A percentile compares a stretch with the other conserved stretches of the same genome.
Conservation (phyloP, 2,113 vertebrate species). For the Orientallactaga bullata region DNA sequence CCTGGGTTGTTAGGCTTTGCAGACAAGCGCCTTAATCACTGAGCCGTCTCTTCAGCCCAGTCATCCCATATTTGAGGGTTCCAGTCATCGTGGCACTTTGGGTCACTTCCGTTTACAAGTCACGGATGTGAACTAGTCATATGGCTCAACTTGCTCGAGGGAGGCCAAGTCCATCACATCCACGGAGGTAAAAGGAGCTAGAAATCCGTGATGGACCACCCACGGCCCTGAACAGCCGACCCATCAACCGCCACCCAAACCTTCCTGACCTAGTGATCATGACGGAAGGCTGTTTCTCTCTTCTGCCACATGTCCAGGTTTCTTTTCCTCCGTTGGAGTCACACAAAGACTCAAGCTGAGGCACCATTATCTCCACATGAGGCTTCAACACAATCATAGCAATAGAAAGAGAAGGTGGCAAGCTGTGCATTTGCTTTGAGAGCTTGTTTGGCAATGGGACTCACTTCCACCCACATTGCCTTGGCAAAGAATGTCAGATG, state of each 20-base stretch:
- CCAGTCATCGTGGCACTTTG: background rate
- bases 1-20: no score
- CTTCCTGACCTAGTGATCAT: background rate
- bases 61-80: background rate
- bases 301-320: background rate
- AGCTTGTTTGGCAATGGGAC: constrained; percentile 25
- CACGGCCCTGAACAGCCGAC: background rate
- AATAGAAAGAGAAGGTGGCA: constrained; percentile 42
- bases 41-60: no score
- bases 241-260: background rate
- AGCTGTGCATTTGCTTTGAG: constrained; percentile 3
- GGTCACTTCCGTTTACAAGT: background rate
- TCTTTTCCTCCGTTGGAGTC: background rate
- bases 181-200: background rate
- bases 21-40: no score
- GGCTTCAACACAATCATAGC: background rate
- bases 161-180: background rate
- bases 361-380: background rate
- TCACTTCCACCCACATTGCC: constrained; percentile 37
- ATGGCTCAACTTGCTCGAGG: background rate
- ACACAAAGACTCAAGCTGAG: background rate
- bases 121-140: background rate
- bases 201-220: background rate
- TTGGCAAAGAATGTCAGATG: constrained; percentile 29
- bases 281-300: background rate